Conservation (phyloP, 2,888 invertebrate species). For the Vesta saturnalis region DNA sequence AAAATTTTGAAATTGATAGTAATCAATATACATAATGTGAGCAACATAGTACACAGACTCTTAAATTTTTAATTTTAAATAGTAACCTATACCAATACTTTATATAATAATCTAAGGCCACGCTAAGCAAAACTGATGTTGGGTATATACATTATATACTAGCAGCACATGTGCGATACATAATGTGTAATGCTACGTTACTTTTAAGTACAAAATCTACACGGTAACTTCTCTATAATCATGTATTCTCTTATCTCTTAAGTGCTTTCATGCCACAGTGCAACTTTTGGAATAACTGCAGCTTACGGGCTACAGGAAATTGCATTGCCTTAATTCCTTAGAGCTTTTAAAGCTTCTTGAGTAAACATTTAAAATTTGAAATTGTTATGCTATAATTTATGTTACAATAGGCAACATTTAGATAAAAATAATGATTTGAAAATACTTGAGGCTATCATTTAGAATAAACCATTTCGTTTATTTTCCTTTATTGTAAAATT, state of each 20-base stretch:
- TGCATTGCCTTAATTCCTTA: slow-evolving; percentile 23
- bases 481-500: neutral
- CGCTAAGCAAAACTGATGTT: neutral
- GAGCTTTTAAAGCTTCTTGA: neutral
- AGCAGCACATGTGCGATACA: neutral
- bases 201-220: slow-evolving; percentile 4
- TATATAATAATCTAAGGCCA: too few relatives aligned
- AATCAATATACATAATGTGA: neutral
- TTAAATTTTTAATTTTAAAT: neutral
- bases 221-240: slow-evolving; percentile 11
- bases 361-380: slow-evolving; percentile 15
- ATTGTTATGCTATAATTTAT: neutral
- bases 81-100: too few relatives aligned
- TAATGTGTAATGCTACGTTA: neutral
- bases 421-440: slow-evolving; percentile 3
- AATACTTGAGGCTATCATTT: neutral
- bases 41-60: neutral
- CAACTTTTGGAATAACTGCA: slow-evolving; percentile 15
- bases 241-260: slow-evolving; percentile 25
- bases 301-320: slow-evolving; percentile 20
- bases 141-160: neutral
- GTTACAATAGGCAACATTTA: neutral
- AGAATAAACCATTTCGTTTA: neutral
- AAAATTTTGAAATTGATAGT: neutral
- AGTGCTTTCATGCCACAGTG: slow-evolving; percentile 16